Conservation (phyloP, 2,797 vertebrate genomes). For the Aeoliscus strigatus region DNA sequence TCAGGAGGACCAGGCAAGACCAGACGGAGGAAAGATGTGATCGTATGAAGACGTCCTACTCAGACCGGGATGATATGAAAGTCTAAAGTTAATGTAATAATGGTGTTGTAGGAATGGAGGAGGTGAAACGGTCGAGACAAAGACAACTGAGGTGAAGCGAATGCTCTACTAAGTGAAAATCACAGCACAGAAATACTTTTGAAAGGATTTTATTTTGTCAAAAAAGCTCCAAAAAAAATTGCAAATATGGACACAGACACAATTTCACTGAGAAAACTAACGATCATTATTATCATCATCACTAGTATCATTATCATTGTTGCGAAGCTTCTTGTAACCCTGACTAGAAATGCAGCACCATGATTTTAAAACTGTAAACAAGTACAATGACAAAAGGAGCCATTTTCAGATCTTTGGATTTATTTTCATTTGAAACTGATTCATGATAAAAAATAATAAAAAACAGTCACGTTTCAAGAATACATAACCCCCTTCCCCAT, state of each 20-base stretch:
- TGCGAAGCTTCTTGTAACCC: slow-evolving; percentile 35
- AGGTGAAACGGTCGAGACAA: neutral
- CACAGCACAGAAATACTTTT: slow-evolving; percentile 61
- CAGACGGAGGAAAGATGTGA: slow-evolving; percentile 18
- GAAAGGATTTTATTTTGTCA: slow-evolving; percentile 70
- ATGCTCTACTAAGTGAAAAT: slow-evolving; percentile 42
- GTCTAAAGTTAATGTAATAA: neutral
- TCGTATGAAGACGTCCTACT: slow-evolving; percentile 6
- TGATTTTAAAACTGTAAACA: slow-evolving; percentile 63
- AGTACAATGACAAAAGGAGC: slow-evolving; percentile 69
- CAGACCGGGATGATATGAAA: slow-evolving; percentile 7
- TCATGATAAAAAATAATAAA: slow-evolving; percentile 56
- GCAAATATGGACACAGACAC: slow-evolving; percentile 54
- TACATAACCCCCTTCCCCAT: slow-evolving; percentile 64
- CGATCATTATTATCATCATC: slow-evolving; percentile 64
- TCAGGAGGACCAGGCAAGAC: slow-evolving; percentile 50
- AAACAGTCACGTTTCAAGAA: slow-evolving; percentile 73
- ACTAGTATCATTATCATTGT: slow-evolving; percentile 71
- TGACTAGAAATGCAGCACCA: slow-evolving; percentile 50
- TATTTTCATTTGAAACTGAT: slow-evolving; percentile 71
- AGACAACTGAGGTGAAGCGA: neutral
- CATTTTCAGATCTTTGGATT: slow-evolving; percentile 72
- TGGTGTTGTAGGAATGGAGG: neutral
- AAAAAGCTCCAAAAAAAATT: slow-evolving; percentile 48
- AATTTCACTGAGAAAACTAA: slow-evolving; percentile 44